A percentile compares a stretch with the other conserved stretches of the same genome.
Conservation (phyloP, 2,888 invertebrate genomes). For the Coleophora flavipennella region DNA sequence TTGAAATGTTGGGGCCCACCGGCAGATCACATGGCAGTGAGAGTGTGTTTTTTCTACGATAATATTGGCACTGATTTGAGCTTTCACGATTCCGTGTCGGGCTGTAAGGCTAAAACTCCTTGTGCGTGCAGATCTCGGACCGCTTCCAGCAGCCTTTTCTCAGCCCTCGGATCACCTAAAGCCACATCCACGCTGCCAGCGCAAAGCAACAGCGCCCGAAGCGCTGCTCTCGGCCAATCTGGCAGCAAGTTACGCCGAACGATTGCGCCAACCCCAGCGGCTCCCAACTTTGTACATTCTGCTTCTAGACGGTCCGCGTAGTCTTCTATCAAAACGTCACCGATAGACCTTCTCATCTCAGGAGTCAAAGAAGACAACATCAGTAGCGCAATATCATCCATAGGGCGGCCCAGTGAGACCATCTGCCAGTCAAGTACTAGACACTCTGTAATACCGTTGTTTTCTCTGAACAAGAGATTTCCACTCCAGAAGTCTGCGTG, state of each 20-base stretch:
- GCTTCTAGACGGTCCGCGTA: conserved; percentile 78
- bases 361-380: conserved; percentile 82
- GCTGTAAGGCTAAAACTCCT: conserved; percentile 74
- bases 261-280: conserved; percentile 70
- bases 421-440: conserved; percentile 88
- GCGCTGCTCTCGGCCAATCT: conserved; percentile 79
- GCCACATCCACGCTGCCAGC: conserved; percentile 88
- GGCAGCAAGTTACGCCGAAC: conserved; percentile 64
- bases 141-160: conserved; percentile 81
- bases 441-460: conserved; percentile 70
- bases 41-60: too few relatives aligned
- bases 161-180: conserved; percentile 82
- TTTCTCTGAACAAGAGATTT: conserved; percentile 78
- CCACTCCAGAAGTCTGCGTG: conserved; percentile 91
- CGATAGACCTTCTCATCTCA: conserved; percentile 76
- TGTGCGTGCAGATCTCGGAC: conserved; percentile 81
- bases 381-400: conserved; percentile 83
- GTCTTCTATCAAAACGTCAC: conserved; percentile 76
- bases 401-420: conserved; percentile 83
- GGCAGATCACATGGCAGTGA: too few relatives aligned
- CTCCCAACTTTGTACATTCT: conserved; percentile 73
- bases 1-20: too few relatives aligned
- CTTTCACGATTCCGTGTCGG: conserved; percentile 47
- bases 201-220: conserved; percentile 82
- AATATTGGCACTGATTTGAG: conserved; percentile 37